Evolutionary conservation across 2,888 invertebrate genomes (phyloP).

Genomic region (Drosophila colorata): DNA sequence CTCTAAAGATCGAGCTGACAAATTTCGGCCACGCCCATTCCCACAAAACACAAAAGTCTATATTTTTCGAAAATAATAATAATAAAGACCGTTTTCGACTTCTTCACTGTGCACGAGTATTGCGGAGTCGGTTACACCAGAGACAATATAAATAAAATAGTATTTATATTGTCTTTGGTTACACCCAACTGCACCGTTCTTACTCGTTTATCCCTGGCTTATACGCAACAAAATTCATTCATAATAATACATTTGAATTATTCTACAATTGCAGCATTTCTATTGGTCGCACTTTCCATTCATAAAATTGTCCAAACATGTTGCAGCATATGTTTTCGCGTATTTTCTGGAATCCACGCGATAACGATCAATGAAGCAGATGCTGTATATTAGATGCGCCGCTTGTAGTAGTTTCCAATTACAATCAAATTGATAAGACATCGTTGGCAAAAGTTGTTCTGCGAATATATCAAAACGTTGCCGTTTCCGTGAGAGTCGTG

Average conservation of each 20-base stretch:
- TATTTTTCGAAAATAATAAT: too few species aligned
- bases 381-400: slow-evolving; percentile 14
- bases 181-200: too few species aligned
- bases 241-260: not conserved
- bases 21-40: too few species aligned
- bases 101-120: too few species aligned
- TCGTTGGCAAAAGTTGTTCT: not conserved
- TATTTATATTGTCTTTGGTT: too few species aligned
- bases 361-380: slow-evolving; percentile 33
- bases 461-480: slow-evolving; percentile 6
- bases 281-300: slow-evolving; percentile 6
- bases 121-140: too few species aligned
- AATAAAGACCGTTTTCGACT: too few species aligned
- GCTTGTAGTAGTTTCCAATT: slow-evolving; percentile 28
- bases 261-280: not conserved
- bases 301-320: slow-evolving; percentile 24
- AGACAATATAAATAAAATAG: too few species aligned
- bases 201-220: too few species aligned
- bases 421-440: slow-evolving; percentile 59
- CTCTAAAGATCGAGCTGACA: too few species aligned
- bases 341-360: slow-evolving; percentile 25
- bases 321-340: slow-evolving; percentile 13
- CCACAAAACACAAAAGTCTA: too few species aligned
- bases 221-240: not conserved
- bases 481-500: slow-evolving; percentile 19